phyloP scores from a whole-genome alignment of 2,113 vertebrate genomes.

The Odocoileus virginianus region DNA sequence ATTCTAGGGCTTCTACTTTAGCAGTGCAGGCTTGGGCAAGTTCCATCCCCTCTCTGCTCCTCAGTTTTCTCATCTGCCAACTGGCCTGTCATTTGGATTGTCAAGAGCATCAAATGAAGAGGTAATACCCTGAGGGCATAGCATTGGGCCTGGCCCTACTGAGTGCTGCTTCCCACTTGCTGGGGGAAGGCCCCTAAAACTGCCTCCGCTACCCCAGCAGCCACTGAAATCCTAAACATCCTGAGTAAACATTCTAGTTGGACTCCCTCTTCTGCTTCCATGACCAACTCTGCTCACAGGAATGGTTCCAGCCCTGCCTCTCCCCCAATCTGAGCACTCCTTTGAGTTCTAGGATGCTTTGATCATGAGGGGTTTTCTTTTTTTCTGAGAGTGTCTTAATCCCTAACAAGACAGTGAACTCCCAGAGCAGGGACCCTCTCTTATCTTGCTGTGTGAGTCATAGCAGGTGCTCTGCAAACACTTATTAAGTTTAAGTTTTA shows the following conservation, averaged over 20 bases:
- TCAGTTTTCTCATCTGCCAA: not conserved
- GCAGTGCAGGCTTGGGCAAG: not conserved
- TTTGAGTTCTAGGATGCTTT: not conserved
- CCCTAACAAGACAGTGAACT: not conserved
- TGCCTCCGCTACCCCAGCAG: not conserved
- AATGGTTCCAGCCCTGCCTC: not conserved
- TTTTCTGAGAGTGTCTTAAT: not conserved
- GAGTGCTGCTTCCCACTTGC: not conserved
- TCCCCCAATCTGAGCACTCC: not conserved
- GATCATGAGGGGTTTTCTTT: not conserved
- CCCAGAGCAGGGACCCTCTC: not conserved
- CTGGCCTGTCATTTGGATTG: not conserved
- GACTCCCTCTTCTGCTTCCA: rapidly evolving
- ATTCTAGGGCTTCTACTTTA: not conserved
- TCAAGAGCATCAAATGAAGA: too few relatives aligned
- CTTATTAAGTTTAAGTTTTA: not conserved
- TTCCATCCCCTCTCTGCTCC: not conserved
- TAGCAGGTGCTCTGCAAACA: not conserved
- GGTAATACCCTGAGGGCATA: not conserved
- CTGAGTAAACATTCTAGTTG: not conserved
- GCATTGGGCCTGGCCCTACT: not conserved
- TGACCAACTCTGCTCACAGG: not conserved
- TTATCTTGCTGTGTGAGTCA: not conserved
- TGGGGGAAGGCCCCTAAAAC: not conserved
- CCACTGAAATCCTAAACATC: not conserved